A percentile compares a stretch with the other conserved stretches of the same genome.
Evolutionary conservation across 2,797 vertebrate species (phyloP).

Genomic region (Fistularia tabacaria): DNA sequence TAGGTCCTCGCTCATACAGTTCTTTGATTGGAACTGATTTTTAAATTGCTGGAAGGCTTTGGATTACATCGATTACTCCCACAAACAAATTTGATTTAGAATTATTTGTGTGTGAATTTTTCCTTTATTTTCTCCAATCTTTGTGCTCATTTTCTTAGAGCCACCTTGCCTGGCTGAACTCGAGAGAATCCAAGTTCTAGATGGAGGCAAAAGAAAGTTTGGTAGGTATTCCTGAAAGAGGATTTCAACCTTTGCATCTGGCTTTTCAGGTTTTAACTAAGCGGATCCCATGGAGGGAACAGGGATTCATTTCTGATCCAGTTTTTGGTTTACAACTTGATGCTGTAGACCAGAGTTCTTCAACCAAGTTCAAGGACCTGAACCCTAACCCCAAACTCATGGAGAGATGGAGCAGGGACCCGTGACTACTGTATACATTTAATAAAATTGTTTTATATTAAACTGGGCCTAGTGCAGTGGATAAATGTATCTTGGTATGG

Average conservation of each 20-base stretch:
- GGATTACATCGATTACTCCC: too few species aligned
- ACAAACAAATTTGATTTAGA: too few species aligned
- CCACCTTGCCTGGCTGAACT: constrained; percentile 91
- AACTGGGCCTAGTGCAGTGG: too few species aligned
- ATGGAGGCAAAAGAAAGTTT: constrained; percentile 87
- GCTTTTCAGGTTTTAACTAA: constrained; percentile 46
- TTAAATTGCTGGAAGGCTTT: constrained; percentile 7
- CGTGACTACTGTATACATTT: too few species aligned
- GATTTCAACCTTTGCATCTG: constrained; percentile 23
- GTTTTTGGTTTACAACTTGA: constrained; percentile 56
- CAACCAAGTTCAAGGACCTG: too few species aligned
- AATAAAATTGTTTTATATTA: too few species aligned
- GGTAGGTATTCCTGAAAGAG: constrained; percentile 74
- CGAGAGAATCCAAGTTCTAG: constrained; percentile 91
- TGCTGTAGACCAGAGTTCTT: constrained; percentile 28
- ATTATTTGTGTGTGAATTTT: too few species aligned
- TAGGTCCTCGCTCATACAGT: constrained; percentile 1
- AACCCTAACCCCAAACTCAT: too few species aligned
- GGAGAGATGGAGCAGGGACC: too few species aligned
- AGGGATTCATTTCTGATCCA: constrained; percentile 68
- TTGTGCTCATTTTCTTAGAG: constrained; percentile 68
- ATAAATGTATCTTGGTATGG: too few species aligned
- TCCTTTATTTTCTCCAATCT: too few species aligned
- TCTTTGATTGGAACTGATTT: constrained; percentile 3
- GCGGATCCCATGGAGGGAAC: constrained; percentile 64